Conservation (phyloP, 2,113 vertebrate genomes). For the Anhinga rufa region DNA sequence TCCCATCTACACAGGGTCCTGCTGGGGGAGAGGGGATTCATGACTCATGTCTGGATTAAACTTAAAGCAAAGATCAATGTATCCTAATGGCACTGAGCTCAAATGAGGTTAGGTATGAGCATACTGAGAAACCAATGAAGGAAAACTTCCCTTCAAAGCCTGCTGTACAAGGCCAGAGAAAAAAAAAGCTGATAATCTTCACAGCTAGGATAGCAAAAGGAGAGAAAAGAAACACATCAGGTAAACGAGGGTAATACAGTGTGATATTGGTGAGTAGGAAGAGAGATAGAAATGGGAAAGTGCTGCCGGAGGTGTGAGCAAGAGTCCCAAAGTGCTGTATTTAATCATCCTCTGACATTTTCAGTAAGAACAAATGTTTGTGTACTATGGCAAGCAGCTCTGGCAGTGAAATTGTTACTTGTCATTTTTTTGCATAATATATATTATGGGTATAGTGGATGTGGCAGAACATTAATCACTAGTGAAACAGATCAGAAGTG, state of each 20-base stretch:
- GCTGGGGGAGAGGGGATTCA: not conserved
- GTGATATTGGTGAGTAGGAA: not conserved
- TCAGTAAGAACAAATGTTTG: conserved; percentile 8
- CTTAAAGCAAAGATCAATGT: not conserved
- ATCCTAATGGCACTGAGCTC: not conserved
- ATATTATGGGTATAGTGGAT: not conserved
- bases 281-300: not conserved
- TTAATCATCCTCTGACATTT: conserved; percentile 23
- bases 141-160: not conserved
- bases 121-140: not conserved
- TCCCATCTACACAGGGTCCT: not conserved
- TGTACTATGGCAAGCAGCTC: not conserved
- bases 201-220: not conserved
- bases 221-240: not conserved
- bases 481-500: not conserved
- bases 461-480: not conserved
- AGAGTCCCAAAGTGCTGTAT: not conserved
- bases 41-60: not conserved
- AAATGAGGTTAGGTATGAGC: not conserved
- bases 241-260: not conserved
- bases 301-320: not conserved
- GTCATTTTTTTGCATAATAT: no score
- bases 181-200: not conserved
- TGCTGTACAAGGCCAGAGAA: not conserved
- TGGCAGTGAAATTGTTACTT: not conserved